These are phyloP conservation scores for Tenebrosternarchus preto DNA, from an alignment of 2,113 vertebrate species.

Conservation along the genomic window DNA sequence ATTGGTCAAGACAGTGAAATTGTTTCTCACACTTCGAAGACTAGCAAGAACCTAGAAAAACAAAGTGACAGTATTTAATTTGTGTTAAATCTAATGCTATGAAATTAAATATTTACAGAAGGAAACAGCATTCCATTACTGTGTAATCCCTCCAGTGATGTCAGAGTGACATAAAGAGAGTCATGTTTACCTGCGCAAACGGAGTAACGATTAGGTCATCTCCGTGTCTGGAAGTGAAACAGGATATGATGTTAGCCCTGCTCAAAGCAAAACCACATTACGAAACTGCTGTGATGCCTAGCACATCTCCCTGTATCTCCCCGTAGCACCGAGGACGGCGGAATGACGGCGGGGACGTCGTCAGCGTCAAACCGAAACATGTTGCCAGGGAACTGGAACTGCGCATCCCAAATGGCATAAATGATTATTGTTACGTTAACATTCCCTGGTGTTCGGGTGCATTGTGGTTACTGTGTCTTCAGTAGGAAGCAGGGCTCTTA, in stretches of 20 bases:
- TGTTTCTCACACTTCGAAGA: constrained; percentile 93
- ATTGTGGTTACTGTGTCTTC: constrained; percentile 8
- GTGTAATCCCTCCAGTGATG: constrained; percentile 6
- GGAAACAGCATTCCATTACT: neutral
- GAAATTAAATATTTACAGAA: constrained; percentile 19
- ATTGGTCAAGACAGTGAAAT: constrained; percentile 93
- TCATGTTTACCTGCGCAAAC: constrained; percentile 84
- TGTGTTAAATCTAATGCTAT: neutral
- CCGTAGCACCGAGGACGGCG: neutral
- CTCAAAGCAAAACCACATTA: constrained; percentile 13
- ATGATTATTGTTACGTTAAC: constrained; percentile 3
- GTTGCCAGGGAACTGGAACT: neutral
- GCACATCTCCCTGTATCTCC: too few relatives aligned
- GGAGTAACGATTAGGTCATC: constrained; percentile 98
- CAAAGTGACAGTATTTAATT: neutral
- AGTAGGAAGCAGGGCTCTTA: constrained; percentile 12
- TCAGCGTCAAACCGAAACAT: neutral
- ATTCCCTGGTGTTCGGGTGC: constrained; percentile 5
- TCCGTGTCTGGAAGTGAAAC: constrained; percentile 82
- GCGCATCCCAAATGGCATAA: constrained; percentile 11
- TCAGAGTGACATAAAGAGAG: neutral
- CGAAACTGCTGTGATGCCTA: neutral
- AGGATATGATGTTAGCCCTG: constrained; percentile 38
- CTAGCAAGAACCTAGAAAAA: constrained; percentile 87
- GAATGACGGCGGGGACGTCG: neutral